These are phyloP conservation scores for Batillaria attramentaria DNA, from an alignment of 1,140 invertebrate species.

Conservation along the genomic window DNA sequence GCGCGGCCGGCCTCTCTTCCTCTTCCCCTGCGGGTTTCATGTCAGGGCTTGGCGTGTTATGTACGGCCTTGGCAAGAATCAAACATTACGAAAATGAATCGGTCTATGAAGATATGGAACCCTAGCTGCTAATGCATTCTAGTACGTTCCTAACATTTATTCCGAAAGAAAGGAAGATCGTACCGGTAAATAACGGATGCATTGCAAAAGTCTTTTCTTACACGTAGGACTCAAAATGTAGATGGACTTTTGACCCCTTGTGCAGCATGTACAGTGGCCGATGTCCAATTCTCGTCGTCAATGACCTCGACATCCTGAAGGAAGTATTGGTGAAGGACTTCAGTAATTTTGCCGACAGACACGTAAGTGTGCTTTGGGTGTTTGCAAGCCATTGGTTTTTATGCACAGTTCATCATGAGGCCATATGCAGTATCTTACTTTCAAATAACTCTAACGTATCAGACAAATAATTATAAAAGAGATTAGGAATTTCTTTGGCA, in stretches of 20 bases:
- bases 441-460: background rate
- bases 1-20: no score
- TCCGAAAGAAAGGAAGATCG: background rate
- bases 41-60: no score
- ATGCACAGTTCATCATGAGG: background rate
- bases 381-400: background rate
- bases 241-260: no score
- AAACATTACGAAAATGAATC: no score
- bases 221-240: background rate
- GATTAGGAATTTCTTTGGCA: background rate
- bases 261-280: slow-evolving; percentile 11
- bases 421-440: background rate
- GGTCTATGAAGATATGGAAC: background rate
- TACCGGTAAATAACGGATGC: background rate
- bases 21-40: no score
- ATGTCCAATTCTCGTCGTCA: background rate
- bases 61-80: background rate
- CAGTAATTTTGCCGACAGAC: slow-evolving; percentile 4
- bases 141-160: background rate
- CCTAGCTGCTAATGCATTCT: background rate
- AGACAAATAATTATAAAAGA: background rate
- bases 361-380: background rate
- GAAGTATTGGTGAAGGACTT: slow-evolving; percentile 21
- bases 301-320: slow-evolving; percentile 18
- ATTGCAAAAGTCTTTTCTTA: background rate